Conservation (phyloP, 2,888 invertebrate species). For the Noctua comes region DNA sequence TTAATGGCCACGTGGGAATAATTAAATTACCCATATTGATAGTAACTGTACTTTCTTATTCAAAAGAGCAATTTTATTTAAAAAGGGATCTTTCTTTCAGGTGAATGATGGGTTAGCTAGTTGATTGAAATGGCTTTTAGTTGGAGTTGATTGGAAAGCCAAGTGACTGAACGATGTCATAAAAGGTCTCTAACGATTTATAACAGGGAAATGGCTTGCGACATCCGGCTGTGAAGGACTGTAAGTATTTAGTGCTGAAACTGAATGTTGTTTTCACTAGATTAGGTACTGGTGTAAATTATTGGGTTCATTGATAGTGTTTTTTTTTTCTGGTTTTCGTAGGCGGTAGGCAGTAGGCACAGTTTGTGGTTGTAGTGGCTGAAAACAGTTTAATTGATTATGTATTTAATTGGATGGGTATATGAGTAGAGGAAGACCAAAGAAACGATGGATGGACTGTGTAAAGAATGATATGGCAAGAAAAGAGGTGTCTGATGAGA, state of each 20-base stretch:
- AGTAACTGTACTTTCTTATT: slow-evolving; percentile 8
- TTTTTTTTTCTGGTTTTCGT: not conserved
- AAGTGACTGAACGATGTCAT: slow-evolving; percentile 26
- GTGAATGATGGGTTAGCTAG: slow-evolving; percentile 1
- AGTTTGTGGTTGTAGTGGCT: too few relatives aligned
- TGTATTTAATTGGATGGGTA: too few relatives aligned
- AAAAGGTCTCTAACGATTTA: slow-evolving; percentile 36
- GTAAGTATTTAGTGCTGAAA: slow-evolving; percentile 6
- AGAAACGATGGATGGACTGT: too few relatives aligned
- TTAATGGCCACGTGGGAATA: slow-evolving; percentile 30
- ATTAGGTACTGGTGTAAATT: not conserved
- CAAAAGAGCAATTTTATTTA: not conserved
- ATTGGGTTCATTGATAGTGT: not conserved
- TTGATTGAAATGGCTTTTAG: slow-evolving; percentile 1
- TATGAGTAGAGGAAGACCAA: too few relatives aligned
- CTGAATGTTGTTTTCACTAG: not conserved
- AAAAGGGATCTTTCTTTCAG: not conserved
- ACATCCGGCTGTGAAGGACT: slow-evolving; percentile 17
- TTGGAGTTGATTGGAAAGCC: slow-evolving; percentile 8
- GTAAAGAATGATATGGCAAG: too few relatives aligned
- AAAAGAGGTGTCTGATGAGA: too few relatives aligned
- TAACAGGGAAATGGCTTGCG: slow-evolving; percentile 12
- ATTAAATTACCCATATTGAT: slow-evolving; percentile 33
- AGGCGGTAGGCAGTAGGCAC: too few relatives aligned
- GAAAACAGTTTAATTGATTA: not conserved